Evolutionary conservation across 2,113 vertebrate genomes (phyloP), one percentile per base, ranked within the genome.

Genomic region (Aramus guarauna): DNA sequence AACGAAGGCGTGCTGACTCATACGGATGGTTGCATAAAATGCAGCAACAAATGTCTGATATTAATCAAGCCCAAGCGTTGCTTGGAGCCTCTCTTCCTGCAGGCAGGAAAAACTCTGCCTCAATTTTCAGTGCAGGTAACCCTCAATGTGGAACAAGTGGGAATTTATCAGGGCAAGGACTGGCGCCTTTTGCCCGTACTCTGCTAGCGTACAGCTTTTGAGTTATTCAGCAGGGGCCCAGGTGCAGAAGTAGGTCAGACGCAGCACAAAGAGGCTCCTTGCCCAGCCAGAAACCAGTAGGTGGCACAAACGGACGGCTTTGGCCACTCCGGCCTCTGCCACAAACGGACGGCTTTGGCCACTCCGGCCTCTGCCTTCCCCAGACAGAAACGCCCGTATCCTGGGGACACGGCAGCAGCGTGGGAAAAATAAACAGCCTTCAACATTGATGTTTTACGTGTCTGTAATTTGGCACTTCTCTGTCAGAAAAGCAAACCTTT

Each of bases 301-400:
- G 39, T 29, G 73, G 64, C 81, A 36, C 73, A 5, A 18, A 29
- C 0, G 45, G 41, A 50, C 4, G 4, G n/a, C 34, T 53, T 13
- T 26, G 2, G 26, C 52, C 1, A 4, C 18, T 41, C 39, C 15
- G 43, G 43, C 43, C 43, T 10, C 11, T 41, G 41, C 11, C 41
- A 41, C 41, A 13, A 41, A 41, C 41, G 41, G 41, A 13, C 41
- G 41, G 41, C 41, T n/a, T n/a, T n/a, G n/a, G n/a, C n/a, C n/a
- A n/a, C n/a, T n/a, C n/a, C 4, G 0, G 32, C 36, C n/a, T 26
- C 27, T 21, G 53, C 37, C 30, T 18, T 2, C 5, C 41, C 12
- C 27, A 0, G 1, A 1, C 29, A 7, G 20, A 9, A 3, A 23
- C 2, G 63, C 36, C 24, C 0, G 0, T 4, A 2, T 10, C 13